Percentiles rank a stretch among this genome's conserved stretches.
phyloP scores from a whole-genome alignment of 2,113 vertebrate genomes.

The Plestiodon gilberti region DNA sequence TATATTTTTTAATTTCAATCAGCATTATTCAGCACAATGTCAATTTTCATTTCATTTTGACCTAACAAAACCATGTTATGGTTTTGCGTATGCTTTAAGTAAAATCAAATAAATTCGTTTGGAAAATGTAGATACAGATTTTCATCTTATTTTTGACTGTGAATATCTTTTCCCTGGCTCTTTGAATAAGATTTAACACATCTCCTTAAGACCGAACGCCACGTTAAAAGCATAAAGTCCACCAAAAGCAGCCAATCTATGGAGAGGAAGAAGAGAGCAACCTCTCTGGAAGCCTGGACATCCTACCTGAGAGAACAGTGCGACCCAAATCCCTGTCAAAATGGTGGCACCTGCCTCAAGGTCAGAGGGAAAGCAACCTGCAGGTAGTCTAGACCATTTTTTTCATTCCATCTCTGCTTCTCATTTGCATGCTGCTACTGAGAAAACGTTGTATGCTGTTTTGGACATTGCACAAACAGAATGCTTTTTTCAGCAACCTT shows the following conservation, averaged over 20 bases:
- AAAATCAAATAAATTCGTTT: background rate
- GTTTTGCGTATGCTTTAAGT: background rate
- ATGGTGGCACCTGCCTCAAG: constrained; percentile 83
- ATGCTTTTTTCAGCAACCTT: background rate
- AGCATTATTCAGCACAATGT: background rate
- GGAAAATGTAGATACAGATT: background rate
- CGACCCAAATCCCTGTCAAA: constrained; percentile 83
- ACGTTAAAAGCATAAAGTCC: background rate
- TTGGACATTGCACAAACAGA: background rate
- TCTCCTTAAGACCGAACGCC: constrained; percentile 83
- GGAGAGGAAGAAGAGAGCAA: constrained; percentile 68
- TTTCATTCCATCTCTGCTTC: background rate
- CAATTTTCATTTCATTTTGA: background rate
- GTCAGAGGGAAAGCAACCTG: constrained; percentile 79
- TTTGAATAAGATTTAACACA: constrained; percentile 81
- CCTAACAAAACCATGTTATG: background rate
- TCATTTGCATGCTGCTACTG: background rate
- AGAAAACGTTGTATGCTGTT: background rate
- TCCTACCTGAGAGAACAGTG: constrained; percentile 70
- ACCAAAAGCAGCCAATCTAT: constrained; percentile 15
- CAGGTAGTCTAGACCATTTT: constrained; percentile 75
- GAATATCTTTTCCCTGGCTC: background rate
- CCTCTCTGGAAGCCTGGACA: constrained; percentile 52
- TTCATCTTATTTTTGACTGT: background rate
- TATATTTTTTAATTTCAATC: background rate